Percentiles rank a stretch among this genome's conserved stretches.
These are phyloP conservation scores for Xylota segnis DNA, from an alignment of 2,888 invertebrate species.

Conservation along the genomic window DNA sequence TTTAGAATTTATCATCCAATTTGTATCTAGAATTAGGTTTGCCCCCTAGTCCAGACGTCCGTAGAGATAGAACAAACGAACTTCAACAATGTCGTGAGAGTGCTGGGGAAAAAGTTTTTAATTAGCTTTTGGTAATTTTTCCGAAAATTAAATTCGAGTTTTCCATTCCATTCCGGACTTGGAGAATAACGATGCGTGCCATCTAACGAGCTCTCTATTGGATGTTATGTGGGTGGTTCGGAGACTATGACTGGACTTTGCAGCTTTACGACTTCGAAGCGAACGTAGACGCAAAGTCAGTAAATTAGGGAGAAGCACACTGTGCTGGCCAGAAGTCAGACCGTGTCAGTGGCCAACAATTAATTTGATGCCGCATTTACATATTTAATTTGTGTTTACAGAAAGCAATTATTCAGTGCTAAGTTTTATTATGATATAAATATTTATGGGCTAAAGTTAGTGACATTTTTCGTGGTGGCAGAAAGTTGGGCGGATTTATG, in stretches of 20 bases:
- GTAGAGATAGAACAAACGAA: constrained; percentile 16
- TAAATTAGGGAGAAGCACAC: constrained; percentile 5
- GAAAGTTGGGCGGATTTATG: neutral
- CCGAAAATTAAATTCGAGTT: constrained; percentile 38
- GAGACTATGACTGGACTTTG: neutral
- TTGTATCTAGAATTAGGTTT: constrained; percentile 30
- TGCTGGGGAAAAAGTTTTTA: constrained; percentile 34
- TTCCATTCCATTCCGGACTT: neutral
- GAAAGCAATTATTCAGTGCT: constrained; percentile 35
- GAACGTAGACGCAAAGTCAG: constrained; percentile 12
- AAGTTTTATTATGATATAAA: constrained; percentile 34
- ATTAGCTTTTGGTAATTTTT: constrained; percentile 42
- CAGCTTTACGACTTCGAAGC: neutral
- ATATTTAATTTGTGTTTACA: constrained; percentile 52
- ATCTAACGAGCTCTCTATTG: constrained; percentile 33
- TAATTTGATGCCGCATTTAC: constrained; percentile 44
- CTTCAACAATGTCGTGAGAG: neutral
- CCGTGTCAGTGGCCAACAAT: constrained; percentile 21
- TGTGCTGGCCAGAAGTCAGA: constrained; percentile 3
- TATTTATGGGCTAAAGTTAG: constrained; percentile 33
- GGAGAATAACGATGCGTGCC: constrained; percentile 21
- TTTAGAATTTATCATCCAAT: constrained; percentile 31
- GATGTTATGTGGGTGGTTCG: neutral
- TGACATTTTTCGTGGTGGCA: neutral
- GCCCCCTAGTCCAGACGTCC: constrained; percentile 15